Conservation (phyloP, 2,797 vertebrate genomes). For the Gila robusta region DNA sequence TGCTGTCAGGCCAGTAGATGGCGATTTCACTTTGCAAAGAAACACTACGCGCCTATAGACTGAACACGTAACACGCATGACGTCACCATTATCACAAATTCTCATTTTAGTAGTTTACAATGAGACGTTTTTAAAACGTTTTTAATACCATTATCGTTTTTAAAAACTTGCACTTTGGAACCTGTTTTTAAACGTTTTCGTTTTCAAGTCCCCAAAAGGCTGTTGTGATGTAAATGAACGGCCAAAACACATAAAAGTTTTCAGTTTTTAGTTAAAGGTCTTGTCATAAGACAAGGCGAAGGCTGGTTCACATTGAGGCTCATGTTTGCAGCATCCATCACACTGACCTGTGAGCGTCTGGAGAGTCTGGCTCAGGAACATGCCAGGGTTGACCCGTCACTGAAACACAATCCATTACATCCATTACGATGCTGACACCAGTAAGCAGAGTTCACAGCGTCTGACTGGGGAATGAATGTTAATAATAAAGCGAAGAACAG, state of each 20-base stretch:
- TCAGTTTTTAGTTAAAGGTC: not conserved
- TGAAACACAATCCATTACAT: slow-evolving; percentile 64
- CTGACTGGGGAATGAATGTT: not conserved
- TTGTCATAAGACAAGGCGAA: slow-evolving; percentile 22
- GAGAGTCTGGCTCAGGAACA: slow-evolving; percentile 27
- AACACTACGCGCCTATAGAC: too few species aligned
- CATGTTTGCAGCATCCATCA: slow-evolving; percentile 69
- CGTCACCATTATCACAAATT: too few species aligned
- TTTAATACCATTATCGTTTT: too few species aligned
- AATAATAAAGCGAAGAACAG: not conserved
- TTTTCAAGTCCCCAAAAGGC: not conserved
- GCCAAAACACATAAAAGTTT: not conserved
- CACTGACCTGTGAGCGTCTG: slow-evolving; percentile 56
- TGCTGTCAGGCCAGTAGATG: not conserved
- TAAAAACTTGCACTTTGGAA: too few species aligned
- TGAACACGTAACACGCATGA: too few species aligned
- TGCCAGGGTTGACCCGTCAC: slow-evolving; percentile 57
- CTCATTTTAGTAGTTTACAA: not conserved
- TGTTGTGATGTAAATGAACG: not conserved
- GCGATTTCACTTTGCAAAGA: not conserved
- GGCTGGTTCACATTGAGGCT: slow-evolving; percentile 56
- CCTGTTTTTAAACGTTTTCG: too few species aligned
- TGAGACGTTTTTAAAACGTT: too few species aligned
- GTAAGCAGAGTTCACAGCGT: slow-evolving; percentile 31
- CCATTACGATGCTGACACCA: slow-evolving; percentile 65